These are phyloP conservation scores for Pogonophryne albipinna DNA, from an alignment of 2,797 vertebrate genomes.

Conservation along the genomic window DNA sequence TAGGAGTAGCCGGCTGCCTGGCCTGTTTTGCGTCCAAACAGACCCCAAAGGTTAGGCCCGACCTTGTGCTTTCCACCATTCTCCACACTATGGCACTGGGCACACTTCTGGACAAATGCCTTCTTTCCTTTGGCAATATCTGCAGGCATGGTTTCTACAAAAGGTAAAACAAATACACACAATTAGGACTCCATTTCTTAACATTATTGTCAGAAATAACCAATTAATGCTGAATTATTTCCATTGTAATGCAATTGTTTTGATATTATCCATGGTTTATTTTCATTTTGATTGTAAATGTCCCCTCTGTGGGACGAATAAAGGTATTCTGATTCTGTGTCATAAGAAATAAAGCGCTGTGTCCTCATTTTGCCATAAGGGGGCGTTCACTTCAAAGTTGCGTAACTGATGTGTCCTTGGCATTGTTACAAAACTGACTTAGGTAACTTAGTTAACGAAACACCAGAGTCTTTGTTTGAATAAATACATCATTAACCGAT, in stretches of 20 bases:
- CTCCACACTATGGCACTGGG: constrained; percentile 88
- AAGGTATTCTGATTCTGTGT: no score
- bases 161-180: not conserved
- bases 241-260: no score
- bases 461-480: no score
- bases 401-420: constrained; percentile 1
- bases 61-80: constrained; percentile 87
- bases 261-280: no score
- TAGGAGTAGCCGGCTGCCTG: constrained; percentile 86
- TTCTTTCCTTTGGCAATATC: constrained; percentile 87
- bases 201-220: not conserved
- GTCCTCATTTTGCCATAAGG: constrained; percentile 29
- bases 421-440: constrained; percentile 32
- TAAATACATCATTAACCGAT: fast-evolving
- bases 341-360: not conserved
- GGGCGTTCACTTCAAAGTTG: constrained; percentile 31
- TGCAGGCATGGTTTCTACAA: constrained; percentile 77
- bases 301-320: no score
- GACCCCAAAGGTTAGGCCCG: constrained; percentile 87
- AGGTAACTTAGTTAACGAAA: not conserved
- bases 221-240: not conserved
- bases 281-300: not conserved
- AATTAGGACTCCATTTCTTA: not conserved
- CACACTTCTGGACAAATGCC: constrained; percentile 88
- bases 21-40: constrained; percentile 87